Conservation (phyloP, 2,888 invertebrate species). For the Crepidodera aurea region DNA sequence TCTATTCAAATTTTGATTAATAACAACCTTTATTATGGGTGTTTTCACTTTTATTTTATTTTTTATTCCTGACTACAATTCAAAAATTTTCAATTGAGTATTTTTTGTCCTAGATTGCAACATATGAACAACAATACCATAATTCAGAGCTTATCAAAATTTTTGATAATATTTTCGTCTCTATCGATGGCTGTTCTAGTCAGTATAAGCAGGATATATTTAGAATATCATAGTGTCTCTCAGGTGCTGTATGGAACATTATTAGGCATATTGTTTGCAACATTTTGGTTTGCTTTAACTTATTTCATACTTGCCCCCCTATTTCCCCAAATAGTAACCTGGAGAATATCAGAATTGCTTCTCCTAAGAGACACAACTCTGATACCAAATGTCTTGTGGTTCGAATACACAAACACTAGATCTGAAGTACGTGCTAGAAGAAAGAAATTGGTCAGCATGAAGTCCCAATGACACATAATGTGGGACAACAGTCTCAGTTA, state of each 20-base stretch:
- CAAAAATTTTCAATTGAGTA: conserved; percentile 7
- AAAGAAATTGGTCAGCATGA: conserved; percentile 81
- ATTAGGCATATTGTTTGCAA: conserved; percentile 77
- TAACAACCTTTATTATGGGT: too few relatives aligned
- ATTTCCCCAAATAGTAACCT: conserved; percentile 84
- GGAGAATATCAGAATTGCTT: conserved; percentile 85
- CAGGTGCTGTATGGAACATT: conserved; percentile 84
- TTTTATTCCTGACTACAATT: too few relatives aligned
- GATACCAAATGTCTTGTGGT: conserved; percentile 93
- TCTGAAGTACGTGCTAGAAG: conserved; percentile 83
- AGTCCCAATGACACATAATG: conserved; percentile 81
- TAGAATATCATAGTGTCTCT: conserved; percentile 83
- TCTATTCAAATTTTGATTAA: too few relatives aligned
- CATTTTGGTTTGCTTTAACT: conserved; percentile 82
- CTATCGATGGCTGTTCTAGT: conserved; percentile 68
- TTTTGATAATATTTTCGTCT: conserved; percentile 71
- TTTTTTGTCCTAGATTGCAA: conserved; percentile 71
- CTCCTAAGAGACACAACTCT: conserved; percentile 88
- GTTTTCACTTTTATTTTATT: too few relatives aligned
- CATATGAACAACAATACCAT: conserved; percentile 82
- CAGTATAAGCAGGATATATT: conserved; percentile 78
- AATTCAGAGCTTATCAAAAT: conserved; percentile 77
- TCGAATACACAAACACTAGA: conserved; percentile 88
- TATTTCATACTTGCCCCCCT: conserved; percentile 83
- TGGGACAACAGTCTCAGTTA: conserved; percentile 49